A percentile compares a stretch with the other conserved stretches of the same genome.
Evolutionary conservation across 2,888 invertebrate genomes (phyloP).

Genomic region (Bombylius discolor): DNA sequence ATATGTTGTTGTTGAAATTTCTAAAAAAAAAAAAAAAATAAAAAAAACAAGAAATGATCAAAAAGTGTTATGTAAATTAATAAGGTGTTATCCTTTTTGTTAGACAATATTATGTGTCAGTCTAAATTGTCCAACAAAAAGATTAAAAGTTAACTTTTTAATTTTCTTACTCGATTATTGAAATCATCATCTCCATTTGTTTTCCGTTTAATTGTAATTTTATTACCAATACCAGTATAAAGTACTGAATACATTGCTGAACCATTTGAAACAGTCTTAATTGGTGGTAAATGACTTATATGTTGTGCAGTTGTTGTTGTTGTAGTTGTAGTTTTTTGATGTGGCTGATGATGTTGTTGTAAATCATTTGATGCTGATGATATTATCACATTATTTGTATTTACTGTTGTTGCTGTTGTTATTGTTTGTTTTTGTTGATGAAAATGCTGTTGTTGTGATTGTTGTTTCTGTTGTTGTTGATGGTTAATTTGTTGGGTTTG

Average conservation of each 20-base stretch:
- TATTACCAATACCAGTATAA: slow-evolving; percentile 68
- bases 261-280: slow-evolving; percentile 41
- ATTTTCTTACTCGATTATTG: slow-evolving; percentile 28
- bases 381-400: background rate
- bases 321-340: slow-evolving; percentile 3
- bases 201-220: slow-evolving; percentile 72
- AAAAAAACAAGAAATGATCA: background rate
- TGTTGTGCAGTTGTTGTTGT: slow-evolving; percentile 8
- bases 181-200: slow-evolving; percentile 45
- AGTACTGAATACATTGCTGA: slow-evolving; percentile 62
- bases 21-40: background rate
- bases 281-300: slow-evolving; percentile 22
- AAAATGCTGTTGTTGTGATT: background rate
- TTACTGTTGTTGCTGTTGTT: background rate
- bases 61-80: background rate
- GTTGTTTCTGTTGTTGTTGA: slow-evolving; percentile 2
- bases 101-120: too few species aligned
- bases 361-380: background rate
- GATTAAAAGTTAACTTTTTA: too few species aligned
- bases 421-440: slow-evolving; percentile 4
- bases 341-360: background rate
- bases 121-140: too few species aligned
- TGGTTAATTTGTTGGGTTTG: slow-evolving; percentile 5
- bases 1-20: slow-evolving; percentile 6
- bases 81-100: background rate